phyloP scores from a whole-genome alignment of 2,797 vertebrate genomes.

The Bradypodion ventrale region DNA sequence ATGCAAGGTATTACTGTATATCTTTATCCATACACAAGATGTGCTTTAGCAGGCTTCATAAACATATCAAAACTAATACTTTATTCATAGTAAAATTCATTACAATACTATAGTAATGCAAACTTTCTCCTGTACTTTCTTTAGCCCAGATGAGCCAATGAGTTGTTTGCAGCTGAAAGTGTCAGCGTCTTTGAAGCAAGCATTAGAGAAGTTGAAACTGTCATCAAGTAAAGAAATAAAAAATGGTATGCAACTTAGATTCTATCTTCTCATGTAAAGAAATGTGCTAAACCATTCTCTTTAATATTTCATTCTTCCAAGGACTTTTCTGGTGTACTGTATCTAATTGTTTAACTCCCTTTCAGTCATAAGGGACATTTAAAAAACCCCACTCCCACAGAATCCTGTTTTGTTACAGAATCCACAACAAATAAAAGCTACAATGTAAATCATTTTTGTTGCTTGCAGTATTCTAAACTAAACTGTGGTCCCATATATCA shows the following conservation, averaged over 20 bases:
- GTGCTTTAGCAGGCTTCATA: not conserved
- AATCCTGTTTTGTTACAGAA: too few relatives aligned
- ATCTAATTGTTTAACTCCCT: not conserved
- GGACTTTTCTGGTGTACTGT: not conserved
- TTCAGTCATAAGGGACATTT: too few relatives aligned
- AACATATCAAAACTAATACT: not conserved
- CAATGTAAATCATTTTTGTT: too few relatives aligned
- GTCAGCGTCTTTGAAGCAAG: constrained; percentile 91
- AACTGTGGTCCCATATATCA: too few relatives aligned
- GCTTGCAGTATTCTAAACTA: too few relatives aligned
- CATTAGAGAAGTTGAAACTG: constrained; percentile 93
- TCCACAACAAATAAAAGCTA: too few relatives aligned
- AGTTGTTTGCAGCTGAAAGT: constrained; percentile 89
- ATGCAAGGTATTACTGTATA: too few relatives aligned
- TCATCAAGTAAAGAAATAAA: constrained; percentile 80
- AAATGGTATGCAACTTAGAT: constrained; percentile 78
- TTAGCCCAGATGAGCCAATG: constrained; percentile 90
- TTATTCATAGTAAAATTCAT: constrained; percentile 17
- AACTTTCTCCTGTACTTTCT: constrained; percentile 28
- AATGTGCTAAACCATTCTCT: not conserved
- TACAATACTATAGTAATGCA: too few relatives aligned
- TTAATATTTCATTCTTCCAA: not conserved
- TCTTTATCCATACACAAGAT: too few relatives aligned
- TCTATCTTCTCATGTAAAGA: not conserved
- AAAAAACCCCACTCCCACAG: too few relatives aligned